These are phyloP conservation scores for Aquatica leii DNA, from an alignment of 2,888 invertebrate genomes.

Conservation along the genomic window DNA sequence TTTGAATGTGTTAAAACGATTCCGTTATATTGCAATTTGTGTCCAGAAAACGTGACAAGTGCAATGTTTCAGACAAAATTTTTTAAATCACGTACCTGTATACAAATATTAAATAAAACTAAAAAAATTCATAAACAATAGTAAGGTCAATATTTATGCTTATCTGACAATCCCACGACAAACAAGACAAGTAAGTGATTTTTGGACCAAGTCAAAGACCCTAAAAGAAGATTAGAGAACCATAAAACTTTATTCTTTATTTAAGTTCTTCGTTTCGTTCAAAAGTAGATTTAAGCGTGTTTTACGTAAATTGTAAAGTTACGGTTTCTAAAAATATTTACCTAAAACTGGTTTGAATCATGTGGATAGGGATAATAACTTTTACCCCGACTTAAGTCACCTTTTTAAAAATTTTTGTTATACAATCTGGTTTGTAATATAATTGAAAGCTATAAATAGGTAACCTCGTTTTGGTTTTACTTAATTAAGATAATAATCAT, in stretches of 20 bases:
- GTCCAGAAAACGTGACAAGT: conserved; percentile 9
- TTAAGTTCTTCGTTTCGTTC: conserved; percentile 20
- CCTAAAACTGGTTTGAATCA: conserved; percentile 8
- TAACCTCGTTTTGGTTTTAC: neutral
- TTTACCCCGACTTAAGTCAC: too few species aligned
- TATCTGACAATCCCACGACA: neutral
- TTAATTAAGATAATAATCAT: neutral
- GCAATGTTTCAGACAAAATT: neutral
- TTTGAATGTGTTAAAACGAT: conserved; percentile 3
- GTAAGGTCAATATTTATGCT: too few species aligned
- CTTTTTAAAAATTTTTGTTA: too few species aligned
- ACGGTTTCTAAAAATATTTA: conserved; percentile 9
- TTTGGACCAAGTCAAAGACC: conserved; percentile 36
- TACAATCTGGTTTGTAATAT: too few species aligned
- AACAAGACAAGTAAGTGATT: conserved; percentile 16
- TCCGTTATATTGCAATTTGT: conserved; percentile 13
- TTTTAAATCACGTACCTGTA: neutral
- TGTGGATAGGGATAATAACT: neutral
- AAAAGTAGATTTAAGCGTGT: conserved; percentile 16
- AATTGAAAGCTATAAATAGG: too few species aligned
- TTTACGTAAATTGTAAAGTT: conserved; percentile 18
- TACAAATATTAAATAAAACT: neutral
- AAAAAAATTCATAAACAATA: neutral
- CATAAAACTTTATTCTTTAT: conserved; percentile 30
- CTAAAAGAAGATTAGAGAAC: conserved; percentile 21